Percentiles rank a stretch among this genome's conserved stretches.
Evolutionary conservation across 2,113 vertebrate genomes (phyloP).

Genomic region (Cacatua alba): DNA sequence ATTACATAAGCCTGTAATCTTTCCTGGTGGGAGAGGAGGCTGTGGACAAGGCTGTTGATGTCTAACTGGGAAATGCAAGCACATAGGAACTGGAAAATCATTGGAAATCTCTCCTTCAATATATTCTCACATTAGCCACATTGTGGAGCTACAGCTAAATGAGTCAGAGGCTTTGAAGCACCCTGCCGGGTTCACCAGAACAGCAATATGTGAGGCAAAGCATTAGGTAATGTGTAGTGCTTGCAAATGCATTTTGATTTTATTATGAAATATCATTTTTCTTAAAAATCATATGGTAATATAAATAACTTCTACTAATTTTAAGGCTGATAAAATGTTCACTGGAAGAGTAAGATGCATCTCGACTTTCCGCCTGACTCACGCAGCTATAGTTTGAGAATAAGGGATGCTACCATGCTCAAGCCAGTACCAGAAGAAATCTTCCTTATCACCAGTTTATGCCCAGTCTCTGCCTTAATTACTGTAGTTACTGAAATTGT

Average conservation of each 20-base stretch:
- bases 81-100: not conserved
- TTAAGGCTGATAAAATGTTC: not conserved
- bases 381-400: not conserved
- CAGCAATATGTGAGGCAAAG: not conserved
- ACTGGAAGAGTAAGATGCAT: not conserved
- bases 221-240: not conserved
- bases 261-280: not conserved
- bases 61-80: not conserved
- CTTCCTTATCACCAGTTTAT: not conserved
- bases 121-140: conserved; percentile 50
- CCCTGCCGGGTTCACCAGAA: not conserved
- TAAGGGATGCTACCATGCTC: not conserved
- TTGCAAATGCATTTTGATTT: not conserved
- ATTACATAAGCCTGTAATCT: not conserved
- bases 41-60: not conserved
- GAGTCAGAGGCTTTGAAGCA: not conserved
- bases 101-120: not conserved
- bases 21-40: not conserved
- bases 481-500: not conserved
- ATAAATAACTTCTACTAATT: not conserved
- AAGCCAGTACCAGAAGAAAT: not conserved
- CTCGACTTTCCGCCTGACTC: not conserved
- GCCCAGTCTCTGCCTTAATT: not conserved
- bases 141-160: conserved; percentile 61
- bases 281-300: not conserved